Evolutionary conservation across 2,888 invertebrate genomes (phyloP).

Genomic region (Lithophane ornitopus): DNA sequence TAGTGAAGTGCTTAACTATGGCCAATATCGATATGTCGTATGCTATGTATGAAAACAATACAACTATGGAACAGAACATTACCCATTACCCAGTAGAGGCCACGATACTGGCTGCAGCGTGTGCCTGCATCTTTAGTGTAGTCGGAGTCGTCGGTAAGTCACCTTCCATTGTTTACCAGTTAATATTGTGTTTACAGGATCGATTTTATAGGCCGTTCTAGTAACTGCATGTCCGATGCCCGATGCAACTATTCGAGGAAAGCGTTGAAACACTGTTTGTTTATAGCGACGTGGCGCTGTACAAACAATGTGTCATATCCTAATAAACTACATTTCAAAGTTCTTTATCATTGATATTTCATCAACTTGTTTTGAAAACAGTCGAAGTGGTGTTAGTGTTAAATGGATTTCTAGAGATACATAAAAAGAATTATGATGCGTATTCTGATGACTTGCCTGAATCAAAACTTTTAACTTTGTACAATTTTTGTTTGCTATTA

Average conservation of each 20-base stretch:
- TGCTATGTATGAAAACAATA: slow-evolving; percentile 70
- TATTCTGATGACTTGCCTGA: slow-evolving; percentile 18
- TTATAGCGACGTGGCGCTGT: slow-evolving; percentile 70
- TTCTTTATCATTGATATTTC: slow-evolving; percentile 61
- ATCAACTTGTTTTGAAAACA: slow-evolving; percentile 61
- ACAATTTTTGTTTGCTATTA: slow-evolving; percentile 34
- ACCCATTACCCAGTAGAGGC: slow-evolving; percentile 93
- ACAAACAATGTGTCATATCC: slow-evolving; percentile 74
- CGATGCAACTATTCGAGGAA: slow-evolving; percentile 74
- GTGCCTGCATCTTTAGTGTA: slow-evolving; percentile 94
- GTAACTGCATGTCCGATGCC: slow-evolving; percentile 43
- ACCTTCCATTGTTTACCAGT: slow-evolving; percentile 65
- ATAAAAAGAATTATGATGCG: slow-evolving; percentile 32
- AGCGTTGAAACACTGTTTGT: slow-evolving; percentile 75
- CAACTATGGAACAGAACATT: slow-evolving; percentile 79
- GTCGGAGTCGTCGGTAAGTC: slow-evolving; percentile 94
- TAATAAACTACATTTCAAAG: slow-evolving; percentile 71
- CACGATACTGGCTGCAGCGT: slow-evolving; percentile 94
- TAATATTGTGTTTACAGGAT: slow-evolving; percentile 73
- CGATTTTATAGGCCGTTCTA: slow-evolving; percentile 62
- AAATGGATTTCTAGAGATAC: slow-evolving; percentile 46
- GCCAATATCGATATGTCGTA: slow-evolving; percentile 65
- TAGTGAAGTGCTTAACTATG: slow-evolving; percentile 74
- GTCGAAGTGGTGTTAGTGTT: slow-evolving; percentile 46
- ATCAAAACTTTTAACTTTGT: slow-evolving; percentile 19